phyloP scores from a whole-genome alignment of 2,888 invertebrate genomes.

The Synergus laeviventris region DNA sequence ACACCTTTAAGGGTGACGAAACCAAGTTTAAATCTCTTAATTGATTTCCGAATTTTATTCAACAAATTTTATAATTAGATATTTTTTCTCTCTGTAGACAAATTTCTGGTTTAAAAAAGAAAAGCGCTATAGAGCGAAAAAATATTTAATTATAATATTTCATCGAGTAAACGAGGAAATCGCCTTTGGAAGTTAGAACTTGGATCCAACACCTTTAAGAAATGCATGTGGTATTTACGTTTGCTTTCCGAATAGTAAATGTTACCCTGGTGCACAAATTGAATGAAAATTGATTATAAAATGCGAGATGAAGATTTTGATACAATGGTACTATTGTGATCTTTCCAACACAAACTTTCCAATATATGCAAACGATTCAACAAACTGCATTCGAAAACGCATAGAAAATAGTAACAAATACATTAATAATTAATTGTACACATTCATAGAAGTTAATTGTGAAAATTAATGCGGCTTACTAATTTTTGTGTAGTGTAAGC shows the following conservation, averaged over 20 bases:
- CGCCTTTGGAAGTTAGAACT: too few species aligned
- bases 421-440: conserved; percentile 28
- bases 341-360: background rate
- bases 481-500: conserved; percentile 44
- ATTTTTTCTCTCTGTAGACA: too few species aligned
- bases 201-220: background rate
- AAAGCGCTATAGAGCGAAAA: too few species aligned
- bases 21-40: too few species aligned
- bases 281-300: background rate
- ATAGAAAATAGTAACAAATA: background rate
- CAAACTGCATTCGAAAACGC: conserved; percentile 28
- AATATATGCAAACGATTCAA: conserved; percentile 16
- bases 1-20: too few species aligned
- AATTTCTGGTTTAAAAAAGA: too few species aligned
- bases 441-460: conserved; percentile 33
- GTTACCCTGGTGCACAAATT: background rate
- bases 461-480: conserved; percentile 40
- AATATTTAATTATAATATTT: too few species aligned
- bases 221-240: background rate
- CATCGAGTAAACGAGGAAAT: too few species aligned
- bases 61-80: too few species aligned
- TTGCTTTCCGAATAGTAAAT: background rate
- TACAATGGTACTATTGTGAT: background rate
- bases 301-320: background rate
- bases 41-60: too few species aligned